Evolutionary conservation across 2,113 vertebrate species (phyloP).

Genomic region (Petroica traversi): DNA sequence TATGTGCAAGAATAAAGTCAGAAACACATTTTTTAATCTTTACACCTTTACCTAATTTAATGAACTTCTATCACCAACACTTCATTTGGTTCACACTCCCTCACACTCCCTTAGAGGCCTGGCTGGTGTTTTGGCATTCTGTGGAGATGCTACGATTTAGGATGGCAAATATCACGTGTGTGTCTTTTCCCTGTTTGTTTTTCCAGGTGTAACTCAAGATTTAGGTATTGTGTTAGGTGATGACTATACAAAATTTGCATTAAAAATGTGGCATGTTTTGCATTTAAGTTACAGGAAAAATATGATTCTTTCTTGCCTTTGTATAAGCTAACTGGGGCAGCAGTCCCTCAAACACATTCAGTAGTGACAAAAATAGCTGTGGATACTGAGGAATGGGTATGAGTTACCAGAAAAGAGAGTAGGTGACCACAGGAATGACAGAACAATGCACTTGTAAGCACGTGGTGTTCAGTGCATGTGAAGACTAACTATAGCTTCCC

Average conservation of each 20-base stretch:
- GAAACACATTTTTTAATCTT: neutral
- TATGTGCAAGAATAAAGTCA: neutral
- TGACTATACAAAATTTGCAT: neutral
- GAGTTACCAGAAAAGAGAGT: neutral
- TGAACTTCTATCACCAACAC: neutral
- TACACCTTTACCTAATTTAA: neutral
- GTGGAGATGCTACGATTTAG: neutral
- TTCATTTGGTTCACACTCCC: neutral
- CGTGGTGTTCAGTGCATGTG: neutral
- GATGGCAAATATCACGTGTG: neutral
- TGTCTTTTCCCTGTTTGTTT: neutral
- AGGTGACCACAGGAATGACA: neutral
- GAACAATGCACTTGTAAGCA: neutral
- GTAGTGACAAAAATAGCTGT: neutral
- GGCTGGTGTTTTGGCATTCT: neutral
- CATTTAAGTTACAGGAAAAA: neutral
- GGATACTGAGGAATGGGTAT: neutral
- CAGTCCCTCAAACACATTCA: neutral
- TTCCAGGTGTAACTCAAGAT: neutral
- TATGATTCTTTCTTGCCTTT: neutral
- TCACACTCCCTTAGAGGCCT: neutral
- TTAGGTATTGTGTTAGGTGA: neutral
- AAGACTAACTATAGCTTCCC: neutral
- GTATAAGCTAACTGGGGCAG: neutral
- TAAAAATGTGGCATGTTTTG: neutral